Conservation (phyloP, 2,888 invertebrate species). For the Athrips mouffetella region DNA sequence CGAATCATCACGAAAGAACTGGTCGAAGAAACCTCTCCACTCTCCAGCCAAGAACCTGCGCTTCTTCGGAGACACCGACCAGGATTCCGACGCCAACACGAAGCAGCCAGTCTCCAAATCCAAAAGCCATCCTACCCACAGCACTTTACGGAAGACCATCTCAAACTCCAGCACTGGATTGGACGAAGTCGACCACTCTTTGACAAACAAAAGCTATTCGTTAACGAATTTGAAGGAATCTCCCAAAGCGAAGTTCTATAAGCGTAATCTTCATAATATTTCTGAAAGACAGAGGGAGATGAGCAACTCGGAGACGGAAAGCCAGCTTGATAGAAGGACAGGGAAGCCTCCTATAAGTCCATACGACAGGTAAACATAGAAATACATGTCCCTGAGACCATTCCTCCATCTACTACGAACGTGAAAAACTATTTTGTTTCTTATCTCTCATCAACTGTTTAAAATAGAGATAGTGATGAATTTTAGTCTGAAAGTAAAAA, state of each 20-base stretch:
- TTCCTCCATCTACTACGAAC: no score
- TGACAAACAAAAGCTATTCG: constrained; percentile 64
- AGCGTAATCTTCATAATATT: constrained; percentile 76
- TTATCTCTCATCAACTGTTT: no score
- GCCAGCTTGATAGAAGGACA: constrained; percentile 50
- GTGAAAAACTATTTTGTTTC: no score
- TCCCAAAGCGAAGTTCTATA: constrained; percentile 40
- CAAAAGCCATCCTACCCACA: constrained; percentile 49
- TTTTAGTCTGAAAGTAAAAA: no score
- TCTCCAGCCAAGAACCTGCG: constrained; percentile 84
- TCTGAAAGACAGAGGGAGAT: constrained; percentile 59
- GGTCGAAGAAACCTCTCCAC: constrained; percentile 49
- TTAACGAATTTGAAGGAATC: constrained; percentile 61
- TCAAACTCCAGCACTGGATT: constrained; percentile 68
- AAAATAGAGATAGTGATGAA: no score
- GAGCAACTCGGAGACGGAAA: constrained; percentile 65
- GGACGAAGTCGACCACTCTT: constrained; percentile 61
- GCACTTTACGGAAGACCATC: constrained; percentile 59
- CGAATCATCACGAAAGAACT: constrained; percentile 63
- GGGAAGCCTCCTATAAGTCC: constrained; percentile 69
- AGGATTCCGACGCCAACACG: constrained; percentile 82
- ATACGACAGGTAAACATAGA: no score
- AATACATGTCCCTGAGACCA: no score
- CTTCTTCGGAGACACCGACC: constrained; percentile 91
- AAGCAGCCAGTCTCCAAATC: constrained; percentile 50